Evolutionary conservation across 2,888 invertebrate species (phyloP).

Genomic region (Campoletis raptor): DNA sequence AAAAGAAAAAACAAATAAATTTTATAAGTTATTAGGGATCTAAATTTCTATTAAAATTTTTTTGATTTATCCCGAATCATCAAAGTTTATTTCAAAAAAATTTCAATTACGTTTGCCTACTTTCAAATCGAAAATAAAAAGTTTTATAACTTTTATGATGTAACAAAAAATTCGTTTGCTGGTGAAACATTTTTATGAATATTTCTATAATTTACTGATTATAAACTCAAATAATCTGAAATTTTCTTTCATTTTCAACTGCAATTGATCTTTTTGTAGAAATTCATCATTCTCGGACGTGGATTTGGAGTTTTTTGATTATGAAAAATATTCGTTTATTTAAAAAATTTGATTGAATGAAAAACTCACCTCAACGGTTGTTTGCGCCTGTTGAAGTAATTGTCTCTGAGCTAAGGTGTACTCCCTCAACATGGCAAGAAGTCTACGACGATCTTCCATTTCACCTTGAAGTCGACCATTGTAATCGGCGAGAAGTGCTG

Average conservation of each 20-base stretch:
- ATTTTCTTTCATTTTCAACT: not conserved
- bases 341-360: not conserved
- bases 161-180: not conserved
- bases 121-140: not conserved
- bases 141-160: not conserved
- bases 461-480: slow-evolving; percentile 94
- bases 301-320: no score
- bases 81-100: not conserved
- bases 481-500: slow-evolving; percentile 94
- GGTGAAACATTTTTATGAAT: not conserved
- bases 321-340: not conserved
- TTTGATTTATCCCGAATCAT: not conserved
- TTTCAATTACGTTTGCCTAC: not conserved
- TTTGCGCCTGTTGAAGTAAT: slow-evolving; percentile 93
- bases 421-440: slow-evolving; percentile 94
- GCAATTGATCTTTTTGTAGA: not conserved
- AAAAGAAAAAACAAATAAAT: not conserved
- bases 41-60: not conserved
- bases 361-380: slow-evolving; percentile 91
- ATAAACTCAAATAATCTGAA: not conserved
- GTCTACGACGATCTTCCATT: slow-evolving; percentile 94
- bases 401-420: slow-evolving; percentile 95
- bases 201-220: not conserved
- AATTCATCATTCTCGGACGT: no score
- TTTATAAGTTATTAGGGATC: not conserved